Conservation (phyloP, 92 coral and sea anemone genomes). For the Phenganax subtilis region DNA sequence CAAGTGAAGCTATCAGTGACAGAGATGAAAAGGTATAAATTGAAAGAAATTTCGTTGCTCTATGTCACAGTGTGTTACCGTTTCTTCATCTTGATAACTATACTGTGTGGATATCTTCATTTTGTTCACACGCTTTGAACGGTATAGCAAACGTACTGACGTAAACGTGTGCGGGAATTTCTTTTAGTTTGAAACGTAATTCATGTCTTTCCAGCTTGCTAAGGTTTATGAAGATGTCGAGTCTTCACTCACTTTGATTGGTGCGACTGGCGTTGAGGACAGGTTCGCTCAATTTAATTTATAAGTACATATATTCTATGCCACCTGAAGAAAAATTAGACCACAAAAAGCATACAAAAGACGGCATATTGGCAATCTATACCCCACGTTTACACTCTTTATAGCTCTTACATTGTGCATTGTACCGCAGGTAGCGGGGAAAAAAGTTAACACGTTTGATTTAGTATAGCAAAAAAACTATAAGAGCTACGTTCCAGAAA, state of each 20-base stretch:
- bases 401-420: not conserved
- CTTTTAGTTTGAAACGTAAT: not conserved
- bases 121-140: not conserved
- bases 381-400: not conserved
- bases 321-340: not conserved
- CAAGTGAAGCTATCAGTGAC: constrained; percentile 84
- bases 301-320: not conserved
- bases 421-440: too few relatives aligned
- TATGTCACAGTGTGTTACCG: too few relatives aligned
- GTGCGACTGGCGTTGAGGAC: constrained; percentile 98
- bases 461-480: too few relatives aligned
- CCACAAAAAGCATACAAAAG: not conserved
- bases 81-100: too few relatives aligned
- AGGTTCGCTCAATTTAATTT: constrained; percentile 49
- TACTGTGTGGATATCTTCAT: not conserved
- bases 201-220: constrained; percentile 63
- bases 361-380: not conserved
- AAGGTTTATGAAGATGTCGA: constrained; percentile 86
- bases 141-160: not conserved
- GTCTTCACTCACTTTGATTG: constrained; percentile 65
- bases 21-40: constrained; percentile 76
- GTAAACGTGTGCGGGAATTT: not conserved
- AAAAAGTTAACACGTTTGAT: too few relatives aligned
- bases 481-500: too few relatives aligned
- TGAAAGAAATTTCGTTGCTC: not conserved